These are phyloP conservation scores for Gobio gobio DNA, from an alignment of 2,113 vertebrate genomes.

Conservation along the genomic window DNA sequence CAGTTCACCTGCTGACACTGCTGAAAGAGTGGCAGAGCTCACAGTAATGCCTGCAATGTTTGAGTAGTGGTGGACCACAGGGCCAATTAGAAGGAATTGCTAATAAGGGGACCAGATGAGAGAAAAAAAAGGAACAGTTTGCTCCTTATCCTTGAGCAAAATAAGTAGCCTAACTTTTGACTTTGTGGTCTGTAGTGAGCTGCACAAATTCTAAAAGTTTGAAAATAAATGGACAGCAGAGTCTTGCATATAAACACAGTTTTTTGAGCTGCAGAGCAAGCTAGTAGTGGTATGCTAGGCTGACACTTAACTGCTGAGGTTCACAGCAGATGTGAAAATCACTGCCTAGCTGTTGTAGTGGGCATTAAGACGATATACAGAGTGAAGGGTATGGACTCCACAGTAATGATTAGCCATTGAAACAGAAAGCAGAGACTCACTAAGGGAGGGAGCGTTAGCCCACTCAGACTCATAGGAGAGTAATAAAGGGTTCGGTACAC, in stretches of 20 bases:
- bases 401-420: conserved; percentile 57
- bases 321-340: conserved; percentile 55
- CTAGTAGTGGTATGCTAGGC: conserved; percentile 8
- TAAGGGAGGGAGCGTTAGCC: conserved; percentile 20
- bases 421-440: conserved; percentile 51
- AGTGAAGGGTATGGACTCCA: conserved; percentile 49
- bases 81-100: conserved; percentile 50
- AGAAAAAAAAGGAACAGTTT: neutral
- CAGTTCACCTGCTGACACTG: conserved; percentile 77
- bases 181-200: neutral
- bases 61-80: conserved; percentile 44
- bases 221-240: no score
- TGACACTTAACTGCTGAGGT: conserved; percentile 47
- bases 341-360: conserved; percentile 42
- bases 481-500: conserved; percentile 44
- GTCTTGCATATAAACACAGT: neutral
- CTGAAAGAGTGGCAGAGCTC: conserved; percentile 62
- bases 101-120: neutral
- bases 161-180: neutral
- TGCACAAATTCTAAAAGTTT: neutral
- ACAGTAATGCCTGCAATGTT: conserved; percentile 43
- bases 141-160: conserved; percentile 15
- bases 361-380: conserved; percentile 45
- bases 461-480: conserved; percentile 35
- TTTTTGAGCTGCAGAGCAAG: conserved; percentile 33